Evolutionary conservation across 2,888 invertebrate species (phyloP), one percentile per base, ranked within the genome.

Genomic region (Resseliella maxima): DNA sequence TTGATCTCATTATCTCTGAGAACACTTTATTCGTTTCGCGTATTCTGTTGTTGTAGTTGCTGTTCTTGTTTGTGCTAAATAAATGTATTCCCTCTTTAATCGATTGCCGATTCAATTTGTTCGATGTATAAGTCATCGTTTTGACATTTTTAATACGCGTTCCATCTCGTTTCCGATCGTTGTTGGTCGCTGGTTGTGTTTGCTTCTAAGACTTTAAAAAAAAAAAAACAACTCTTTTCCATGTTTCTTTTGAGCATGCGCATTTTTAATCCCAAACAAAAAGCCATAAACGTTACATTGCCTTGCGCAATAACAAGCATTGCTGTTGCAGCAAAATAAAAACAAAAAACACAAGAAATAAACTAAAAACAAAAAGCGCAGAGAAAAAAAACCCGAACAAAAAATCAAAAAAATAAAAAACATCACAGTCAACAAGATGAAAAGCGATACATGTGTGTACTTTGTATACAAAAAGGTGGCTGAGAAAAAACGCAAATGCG

Each of bases 401-500:
- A 64, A n/a, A n/a, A n/a, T n/a, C n/a, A n/a, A n/a, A n/a, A n/a
- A n/a, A n/a, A n/a, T n/a, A 3, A 31, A 64, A 3, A 64, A 31
- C 64, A n/a, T 10, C 2, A 35, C 72, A 35, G 72, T 35, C 38
- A 36, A 81, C 35, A 36, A 38, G 83, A 38, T n/a, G 83, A 83
- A 83, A 83, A 83, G 41, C n/a, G 38, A 83, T 38, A 83, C 24
- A 59, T 18, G 50, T 10, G 15, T 41, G 12, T 41, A 12, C 12
- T 8, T 41, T 12, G 0, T 18, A 5, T 38, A 83, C 38, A 38
- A 38, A 18, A n/a, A n/a, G 83, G 72, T 72, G 72, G 72, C 72
- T 72, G 72, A 72, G 38, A 83, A 83, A 83, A 83, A 83, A 83
- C 83, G 83, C 38, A 38, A 83, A 83, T 83, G n/a, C 83, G 83